phyloP scores from a whole-genome alignment of 1,140 invertebrate species.

The Polyergus mexicanus region DNA sequence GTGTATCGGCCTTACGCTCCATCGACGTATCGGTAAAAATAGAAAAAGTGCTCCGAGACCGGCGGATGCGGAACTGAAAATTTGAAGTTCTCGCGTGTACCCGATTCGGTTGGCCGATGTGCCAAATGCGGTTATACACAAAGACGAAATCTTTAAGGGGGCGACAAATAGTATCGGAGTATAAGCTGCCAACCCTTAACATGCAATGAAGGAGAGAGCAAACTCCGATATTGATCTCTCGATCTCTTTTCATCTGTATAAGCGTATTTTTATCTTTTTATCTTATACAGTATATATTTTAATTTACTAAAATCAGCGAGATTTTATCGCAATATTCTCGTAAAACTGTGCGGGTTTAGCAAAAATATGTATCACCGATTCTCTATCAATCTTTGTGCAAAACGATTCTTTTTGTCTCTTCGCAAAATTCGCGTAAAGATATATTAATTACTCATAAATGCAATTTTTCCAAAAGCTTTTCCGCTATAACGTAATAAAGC shows the following conservation, averaged over 20 bases:
- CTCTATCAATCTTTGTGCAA: background rate
- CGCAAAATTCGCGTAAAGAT: background rate
- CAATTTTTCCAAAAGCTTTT: background rate
- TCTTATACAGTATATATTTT: background rate
- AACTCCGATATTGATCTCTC: slow-evolving; percentile 21
- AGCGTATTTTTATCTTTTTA: slow-evolving; percentile 8
- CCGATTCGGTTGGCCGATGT: slow-evolving; percentile 42
- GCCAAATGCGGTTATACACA: slow-evolving; percentile 25
- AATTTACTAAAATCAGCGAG: background rate
- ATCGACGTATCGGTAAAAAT: slow-evolving; percentile 42
- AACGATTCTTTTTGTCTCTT: background rate
- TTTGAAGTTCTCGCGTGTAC: slow-evolving; percentile 15
- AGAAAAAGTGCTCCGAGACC: slow-evolving; percentile 1
- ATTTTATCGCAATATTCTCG: background rate
- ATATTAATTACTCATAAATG: slow-evolving; percentile 43
- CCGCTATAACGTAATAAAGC: slow-evolving; percentile 45
- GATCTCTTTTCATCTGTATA: background rate
- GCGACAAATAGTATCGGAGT: slow-evolving; percentile 42
- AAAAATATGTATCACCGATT: slow-evolving; percentile 1
- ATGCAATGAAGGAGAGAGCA: slow-evolving; percentile 10
- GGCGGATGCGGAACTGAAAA: slow-evolving; percentile 3
- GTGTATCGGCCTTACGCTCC: slow-evolving; percentile 48
- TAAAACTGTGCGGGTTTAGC: too few species aligned
- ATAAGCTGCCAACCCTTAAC: slow-evolving; percentile 18
- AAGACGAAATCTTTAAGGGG: background rate